Evolutionary conservation across 2,888 invertebrate species (phyloP).

Genomic region (Acleris literana): DNA sequence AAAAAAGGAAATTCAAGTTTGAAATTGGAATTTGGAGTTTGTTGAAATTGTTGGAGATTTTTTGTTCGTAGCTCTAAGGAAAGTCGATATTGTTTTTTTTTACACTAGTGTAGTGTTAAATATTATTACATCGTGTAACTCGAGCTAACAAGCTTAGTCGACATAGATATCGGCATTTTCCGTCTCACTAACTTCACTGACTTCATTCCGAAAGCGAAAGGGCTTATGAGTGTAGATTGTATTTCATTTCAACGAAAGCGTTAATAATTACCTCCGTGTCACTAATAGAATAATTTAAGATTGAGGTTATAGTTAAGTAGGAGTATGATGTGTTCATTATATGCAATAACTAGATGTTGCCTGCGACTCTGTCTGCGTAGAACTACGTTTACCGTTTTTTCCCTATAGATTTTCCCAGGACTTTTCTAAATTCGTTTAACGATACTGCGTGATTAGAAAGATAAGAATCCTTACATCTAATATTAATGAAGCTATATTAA

Average conservation of each 20-base stretch:
- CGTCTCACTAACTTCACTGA: constrained; percentile 43
- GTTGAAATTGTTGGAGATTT: constrained; percentile 7
- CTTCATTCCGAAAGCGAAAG: constrained; percentile 38
- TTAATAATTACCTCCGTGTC: neutral
- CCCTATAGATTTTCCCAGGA: too few relatives aligned
- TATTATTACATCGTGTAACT: constrained; percentile 1
- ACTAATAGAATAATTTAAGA: too few relatives aligned
- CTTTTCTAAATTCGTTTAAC: too few relatives aligned
- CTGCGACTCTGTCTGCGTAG: too few relatives aligned
- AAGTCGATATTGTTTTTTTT: constrained; percentile 4
- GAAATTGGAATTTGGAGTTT: constrained; percentile 32
- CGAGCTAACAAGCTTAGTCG: constrained; percentile 20
- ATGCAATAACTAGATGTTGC: too few relatives aligned
- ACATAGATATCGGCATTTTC: constrained; percentile 57
- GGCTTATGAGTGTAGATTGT: neutral
- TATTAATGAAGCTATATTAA: too few relatives aligned
- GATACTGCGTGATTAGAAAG: too few relatives aligned
- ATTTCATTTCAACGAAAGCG: neutral
- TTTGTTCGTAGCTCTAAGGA: neutral
- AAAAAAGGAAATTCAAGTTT: constrained; percentile 32
- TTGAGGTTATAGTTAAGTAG: too few relatives aligned
- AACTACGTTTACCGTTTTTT: too few relatives aligned
- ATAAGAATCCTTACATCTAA: too few relatives aligned
- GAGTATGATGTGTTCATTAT: too few relatives aligned
- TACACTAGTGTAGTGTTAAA: neutral